Conservation (phyloP, 1,140 invertebrate genomes). For the Acromyrmex echinatior region DNA sequence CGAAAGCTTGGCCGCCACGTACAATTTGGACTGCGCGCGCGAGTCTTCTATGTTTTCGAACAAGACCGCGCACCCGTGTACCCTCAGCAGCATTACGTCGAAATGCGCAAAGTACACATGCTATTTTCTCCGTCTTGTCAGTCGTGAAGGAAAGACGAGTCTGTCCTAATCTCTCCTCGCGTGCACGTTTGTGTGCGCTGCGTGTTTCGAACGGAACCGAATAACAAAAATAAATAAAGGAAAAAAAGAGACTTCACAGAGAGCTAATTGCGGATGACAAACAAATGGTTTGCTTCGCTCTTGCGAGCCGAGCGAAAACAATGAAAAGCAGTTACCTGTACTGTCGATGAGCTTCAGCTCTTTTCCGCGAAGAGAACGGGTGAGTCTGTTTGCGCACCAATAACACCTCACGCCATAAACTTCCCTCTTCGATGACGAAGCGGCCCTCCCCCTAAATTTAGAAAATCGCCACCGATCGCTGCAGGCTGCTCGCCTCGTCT, state of each 20-base stretch:
- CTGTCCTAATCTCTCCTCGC: not conserved
- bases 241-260: too few relatives aligned
- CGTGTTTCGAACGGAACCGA: not conserved
- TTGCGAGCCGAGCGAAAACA: not conserved
- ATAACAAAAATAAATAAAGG: not conserved
- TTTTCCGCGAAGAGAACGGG: conserved; percentile 33
- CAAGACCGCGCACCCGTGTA: not conserved
- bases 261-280: not conserved
- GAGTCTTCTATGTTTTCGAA: not conserved
- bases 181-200: not conserved
- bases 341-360: not conserved
- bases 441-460: not conserved
- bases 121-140: not conserved
- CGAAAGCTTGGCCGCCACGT: not conserved
- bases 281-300: too few relatives aligned
- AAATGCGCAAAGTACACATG: too few relatives aligned
- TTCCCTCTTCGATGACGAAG: not conserved
- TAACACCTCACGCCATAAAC: conserved; percentile 58
- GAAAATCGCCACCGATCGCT: conserved; percentile 18
- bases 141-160: not conserved
- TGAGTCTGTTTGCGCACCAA: conserved; percentile 24
- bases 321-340: conserved; percentile 37
- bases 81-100: not conserved
- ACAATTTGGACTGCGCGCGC: not conserved
- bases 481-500: not conserved